Conservation (phyloP, 1,140 invertebrate genomes). For the Drosophila biarmipes region DNA sequence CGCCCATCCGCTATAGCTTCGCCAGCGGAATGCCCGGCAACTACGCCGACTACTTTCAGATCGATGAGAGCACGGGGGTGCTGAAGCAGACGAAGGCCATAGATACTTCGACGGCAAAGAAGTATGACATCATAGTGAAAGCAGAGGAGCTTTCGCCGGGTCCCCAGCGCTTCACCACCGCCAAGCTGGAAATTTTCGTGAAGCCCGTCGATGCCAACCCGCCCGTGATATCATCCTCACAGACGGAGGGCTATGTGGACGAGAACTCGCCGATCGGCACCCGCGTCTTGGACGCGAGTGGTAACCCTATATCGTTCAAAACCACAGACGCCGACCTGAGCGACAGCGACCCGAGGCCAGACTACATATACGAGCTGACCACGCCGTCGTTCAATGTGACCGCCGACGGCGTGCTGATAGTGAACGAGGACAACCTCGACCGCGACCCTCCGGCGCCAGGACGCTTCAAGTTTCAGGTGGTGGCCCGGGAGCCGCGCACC, state of each 20-base stretch:
- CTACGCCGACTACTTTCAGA: conserved; percentile 93
- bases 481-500: conserved; percentile 91
- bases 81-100: conserved; percentile 92
- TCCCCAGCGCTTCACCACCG: conserved; percentile 90
- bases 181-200: conserved; percentile 92
- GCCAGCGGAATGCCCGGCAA: conserved; percentile 90
- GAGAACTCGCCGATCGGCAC: conserved; percentile 94
- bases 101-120: conserved; percentile 89
- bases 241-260: conserved; percentile 91
- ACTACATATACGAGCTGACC: conserved; percentile 93
- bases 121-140: conserved; percentile 89
- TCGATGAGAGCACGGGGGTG: conserved; percentile 91
- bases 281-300: conserved; percentile 89
- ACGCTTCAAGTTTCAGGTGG: conserved; percentile 91
- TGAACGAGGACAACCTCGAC: conserved; percentile 93
- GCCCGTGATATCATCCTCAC: conserved; percentile 90
- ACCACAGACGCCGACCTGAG: conserved; percentile 94
- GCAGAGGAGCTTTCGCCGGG: conserved; percentile 92
- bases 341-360: conserved; percentile 89
- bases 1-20: conserved; percentile 92
- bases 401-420: conserved; percentile 89
- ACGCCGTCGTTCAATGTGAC: conserved; percentile 93
- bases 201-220: conserved; percentile 94
- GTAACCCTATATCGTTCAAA: conserved; percentile 88
- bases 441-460: conserved; percentile 94